Evolutionary conservation across 2,888 invertebrate species (phyloP).

Genomic region (Stegophylla sp.): DNA sequence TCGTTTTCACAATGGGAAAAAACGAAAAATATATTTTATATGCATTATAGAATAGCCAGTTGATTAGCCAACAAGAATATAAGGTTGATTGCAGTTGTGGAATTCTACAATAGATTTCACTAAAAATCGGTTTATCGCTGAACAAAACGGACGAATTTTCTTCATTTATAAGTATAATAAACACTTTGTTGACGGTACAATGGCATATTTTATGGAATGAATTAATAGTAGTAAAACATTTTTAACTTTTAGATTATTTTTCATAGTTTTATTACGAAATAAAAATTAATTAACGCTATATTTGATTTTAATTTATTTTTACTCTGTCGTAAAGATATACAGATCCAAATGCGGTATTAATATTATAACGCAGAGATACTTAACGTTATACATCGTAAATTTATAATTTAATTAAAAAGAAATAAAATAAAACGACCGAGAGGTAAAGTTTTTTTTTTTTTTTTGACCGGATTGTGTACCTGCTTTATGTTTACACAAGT

Average conservation of each 20-base stretch:
- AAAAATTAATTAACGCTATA: background rate
- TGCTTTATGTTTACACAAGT: background rate
- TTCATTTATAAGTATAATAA: background rate
- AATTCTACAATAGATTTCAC: background rate
- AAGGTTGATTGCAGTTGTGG: background rate
- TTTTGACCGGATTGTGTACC: background rate
- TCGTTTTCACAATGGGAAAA: too few species aligned
- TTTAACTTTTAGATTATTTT: background rate
- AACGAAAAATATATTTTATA: too few species aligned
- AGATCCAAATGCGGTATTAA: background rate
- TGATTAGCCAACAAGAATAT: background rate
- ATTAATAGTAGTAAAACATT: background rate
- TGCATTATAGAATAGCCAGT: background rate
- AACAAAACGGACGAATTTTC: background rate
- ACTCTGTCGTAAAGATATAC: background rate
- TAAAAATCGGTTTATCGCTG: background rate
- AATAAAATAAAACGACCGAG: background rate
- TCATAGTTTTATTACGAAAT: background rate
- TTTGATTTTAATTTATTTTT: background rate
- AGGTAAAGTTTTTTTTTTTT: background rate
- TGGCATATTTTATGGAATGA: background rate
- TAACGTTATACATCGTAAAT: background rate
- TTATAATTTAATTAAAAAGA: background rate
- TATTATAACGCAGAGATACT: background rate
- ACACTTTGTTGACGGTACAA: background rate